A percentile compares a stretch with the other conserved stretches of the same genome.
Conservation (phyloP, 1,140 invertebrate species). For the Meloidogyne exigua region DNA sequence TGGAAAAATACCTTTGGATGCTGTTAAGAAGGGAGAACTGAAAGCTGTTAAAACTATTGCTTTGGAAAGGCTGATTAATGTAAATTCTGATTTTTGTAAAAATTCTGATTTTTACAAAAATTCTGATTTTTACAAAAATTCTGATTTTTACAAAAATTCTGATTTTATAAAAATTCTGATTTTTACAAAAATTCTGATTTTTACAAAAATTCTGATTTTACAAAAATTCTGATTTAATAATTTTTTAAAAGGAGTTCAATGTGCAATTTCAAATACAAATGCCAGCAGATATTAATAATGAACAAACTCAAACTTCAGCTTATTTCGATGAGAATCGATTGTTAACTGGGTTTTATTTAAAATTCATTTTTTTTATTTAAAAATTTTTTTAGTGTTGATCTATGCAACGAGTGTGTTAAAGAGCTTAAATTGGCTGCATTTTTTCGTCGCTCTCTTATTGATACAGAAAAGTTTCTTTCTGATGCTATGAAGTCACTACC, state of each 20-base stretch:
- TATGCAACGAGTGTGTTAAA: conserved; percentile 45
- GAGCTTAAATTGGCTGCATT: conserved; percentile 28
- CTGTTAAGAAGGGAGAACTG: conserved; percentile 22
- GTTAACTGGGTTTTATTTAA: conserved; percentile 6
- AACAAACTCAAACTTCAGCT: not conserved
- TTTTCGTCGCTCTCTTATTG: conserved; percentile 19
- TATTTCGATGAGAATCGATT: not conserved
- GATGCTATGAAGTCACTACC: not conserved
- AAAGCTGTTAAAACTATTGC: conserved; percentile 27
- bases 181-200: not conserved
- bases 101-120: too few species aligned
- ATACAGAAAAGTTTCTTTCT: conserved; percentile 24
- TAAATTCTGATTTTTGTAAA: not conserved
- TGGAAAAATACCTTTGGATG: conserved; percentile 22
- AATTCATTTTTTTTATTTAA: not conserved
- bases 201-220: conserved; percentile 2
- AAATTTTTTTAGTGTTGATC: conserved; percentile 37
- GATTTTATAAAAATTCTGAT: not conserved
- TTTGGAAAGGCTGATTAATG: conserved; percentile 1
- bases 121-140: not conserved
- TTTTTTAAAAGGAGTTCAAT: not conserved
- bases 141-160: too few species aligned
- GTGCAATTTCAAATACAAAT: not conserved
- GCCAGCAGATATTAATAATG: not conserved
- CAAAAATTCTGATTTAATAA: not conserved